These are phyloP conservation scores for Crocallis elinguaria DNA, from an alignment of 2,888 invertebrate genomes.

Conservation along the genomic window DNA sequence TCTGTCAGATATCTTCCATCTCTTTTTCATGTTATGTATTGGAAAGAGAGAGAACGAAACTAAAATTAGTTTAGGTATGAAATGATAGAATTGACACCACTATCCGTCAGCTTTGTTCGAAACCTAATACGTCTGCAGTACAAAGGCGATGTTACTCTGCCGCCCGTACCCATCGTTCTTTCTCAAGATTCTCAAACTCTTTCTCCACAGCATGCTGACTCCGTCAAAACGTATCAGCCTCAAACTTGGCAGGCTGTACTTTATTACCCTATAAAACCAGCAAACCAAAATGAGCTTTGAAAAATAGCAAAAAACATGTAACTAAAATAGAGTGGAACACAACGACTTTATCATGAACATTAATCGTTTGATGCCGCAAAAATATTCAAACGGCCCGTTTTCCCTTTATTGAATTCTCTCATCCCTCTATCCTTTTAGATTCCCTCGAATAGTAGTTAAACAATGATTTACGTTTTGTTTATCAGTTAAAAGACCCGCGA, in stretches of 20 bases:
- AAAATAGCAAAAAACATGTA: conserved; percentile 1
- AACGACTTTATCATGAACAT: conserved; percentile 30
- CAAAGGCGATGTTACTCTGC: no score
- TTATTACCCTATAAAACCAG: neutral
- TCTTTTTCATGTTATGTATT: no score
- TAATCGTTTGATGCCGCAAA: conserved; percentile 31
- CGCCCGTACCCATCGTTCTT: no score
- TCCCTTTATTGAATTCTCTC: conserved; percentile 31
- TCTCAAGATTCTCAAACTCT: no score
- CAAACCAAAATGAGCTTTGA: neutral
- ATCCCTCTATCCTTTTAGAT: conserved; percentile 25
- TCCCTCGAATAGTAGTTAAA: conserved; percentile 28
- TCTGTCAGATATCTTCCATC: no score
- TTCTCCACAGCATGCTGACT: no score
- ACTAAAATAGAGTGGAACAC: conserved; percentile 10
- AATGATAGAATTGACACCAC: no score
- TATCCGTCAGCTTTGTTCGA: no score
- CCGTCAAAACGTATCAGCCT: no score
- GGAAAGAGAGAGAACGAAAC: no score
- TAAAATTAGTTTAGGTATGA: no score
- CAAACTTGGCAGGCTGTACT: neutral
- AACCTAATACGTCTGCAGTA: no score
- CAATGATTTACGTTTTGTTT: conserved; percentile 37
- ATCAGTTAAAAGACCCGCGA: conserved; percentile 19
- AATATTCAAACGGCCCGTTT: conserved; percentile 21